Evolutionary conservation across 2,113 vertebrate species (phyloP).

Genomic region (Prunella himalayana): DNA sequence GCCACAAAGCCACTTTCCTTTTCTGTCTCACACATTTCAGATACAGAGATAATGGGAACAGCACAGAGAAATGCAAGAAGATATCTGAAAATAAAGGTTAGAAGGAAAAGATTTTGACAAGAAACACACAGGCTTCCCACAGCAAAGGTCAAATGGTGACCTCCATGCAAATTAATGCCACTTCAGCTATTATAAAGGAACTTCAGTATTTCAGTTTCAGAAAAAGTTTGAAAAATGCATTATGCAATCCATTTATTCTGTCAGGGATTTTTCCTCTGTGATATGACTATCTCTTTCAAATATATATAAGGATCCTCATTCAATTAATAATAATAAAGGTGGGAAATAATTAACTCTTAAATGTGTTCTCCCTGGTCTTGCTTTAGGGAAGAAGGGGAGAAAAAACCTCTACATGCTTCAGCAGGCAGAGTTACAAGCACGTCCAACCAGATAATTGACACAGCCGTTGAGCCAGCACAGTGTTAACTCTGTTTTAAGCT

Average conservation of each 20-base stretch:
- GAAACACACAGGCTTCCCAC: neutral
- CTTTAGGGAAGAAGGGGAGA: neutral
- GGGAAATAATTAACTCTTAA: constrained; percentile 5
- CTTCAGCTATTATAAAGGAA: neutral
- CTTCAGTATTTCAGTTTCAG: neutral
- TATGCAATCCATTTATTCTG: neutral
- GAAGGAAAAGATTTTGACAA: constrained; percentile 9
- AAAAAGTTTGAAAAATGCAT: neutral
- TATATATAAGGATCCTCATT: neutral
- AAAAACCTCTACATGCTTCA: neutral
- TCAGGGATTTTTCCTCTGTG: neutral
- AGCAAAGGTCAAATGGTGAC: constrained; percentile 11
- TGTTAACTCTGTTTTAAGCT: constrained; percentile 53
- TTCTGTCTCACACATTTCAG: neutral
- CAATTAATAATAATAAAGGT: neutral
- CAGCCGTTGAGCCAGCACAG: neutral
- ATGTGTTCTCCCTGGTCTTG: neutral
- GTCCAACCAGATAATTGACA: constrained; percentile 29
- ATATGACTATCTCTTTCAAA: neutral
- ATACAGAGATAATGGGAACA: neutral
- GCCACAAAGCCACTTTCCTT: neutral
- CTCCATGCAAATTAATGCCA: neutral
- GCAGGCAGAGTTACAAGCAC: neutral
- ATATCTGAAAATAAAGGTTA: neutral
- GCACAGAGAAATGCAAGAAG: neutral